Evolutionary conservation across 2,888 invertebrate genomes (phyloP).

Genomic region (Kuschelorhynchus macadamiae): DNA sequence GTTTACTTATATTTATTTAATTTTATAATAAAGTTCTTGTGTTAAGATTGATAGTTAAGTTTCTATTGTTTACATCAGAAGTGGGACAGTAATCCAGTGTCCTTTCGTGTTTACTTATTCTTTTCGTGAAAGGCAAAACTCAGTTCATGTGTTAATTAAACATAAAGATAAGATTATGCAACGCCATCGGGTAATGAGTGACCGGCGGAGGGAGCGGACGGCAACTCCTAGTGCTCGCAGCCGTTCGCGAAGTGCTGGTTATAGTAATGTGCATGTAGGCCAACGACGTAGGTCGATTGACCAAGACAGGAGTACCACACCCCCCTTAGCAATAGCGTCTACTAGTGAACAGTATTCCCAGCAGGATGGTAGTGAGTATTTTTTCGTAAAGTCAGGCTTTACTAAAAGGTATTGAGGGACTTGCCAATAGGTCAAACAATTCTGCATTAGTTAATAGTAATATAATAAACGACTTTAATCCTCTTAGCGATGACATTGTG

Average conservation of each 20-base stretch:
- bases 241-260: conserved; percentile 7
- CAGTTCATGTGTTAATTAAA: too few species aligned
- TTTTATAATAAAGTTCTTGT: too few species aligned
- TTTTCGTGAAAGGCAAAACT: too few species aligned
- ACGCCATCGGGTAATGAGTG: too few species aligned
- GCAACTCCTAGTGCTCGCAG: conserved; percentile 17
- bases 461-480: conserved; percentile 42
- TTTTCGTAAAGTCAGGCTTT: conserved; percentile 15
- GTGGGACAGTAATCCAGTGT: too few species aligned
- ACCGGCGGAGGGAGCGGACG: not conserved
- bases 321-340: conserved; percentile 2
- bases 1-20: too few species aligned
- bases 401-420: not conserved
- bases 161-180: too few species aligned
- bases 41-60: too few species aligned
- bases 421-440: conserved; percentile 3
- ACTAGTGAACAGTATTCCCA: conserved; percentile 12
- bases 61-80: too few species aligned
- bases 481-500: conserved; percentile 29
- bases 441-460: conserved; percentile 22
- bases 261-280: not conserved
- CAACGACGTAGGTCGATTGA: conserved; percentile 7
- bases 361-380: conserved; percentile 31
- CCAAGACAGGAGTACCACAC: conserved; percentile 19
- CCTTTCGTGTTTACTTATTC: too few species aligned